These are phyloP conservation scores for Holothuria leucospilota DNA, from an alignment of 53 echinoderm and acorn worm genomes.

Conservation along the genomic window DNA sequence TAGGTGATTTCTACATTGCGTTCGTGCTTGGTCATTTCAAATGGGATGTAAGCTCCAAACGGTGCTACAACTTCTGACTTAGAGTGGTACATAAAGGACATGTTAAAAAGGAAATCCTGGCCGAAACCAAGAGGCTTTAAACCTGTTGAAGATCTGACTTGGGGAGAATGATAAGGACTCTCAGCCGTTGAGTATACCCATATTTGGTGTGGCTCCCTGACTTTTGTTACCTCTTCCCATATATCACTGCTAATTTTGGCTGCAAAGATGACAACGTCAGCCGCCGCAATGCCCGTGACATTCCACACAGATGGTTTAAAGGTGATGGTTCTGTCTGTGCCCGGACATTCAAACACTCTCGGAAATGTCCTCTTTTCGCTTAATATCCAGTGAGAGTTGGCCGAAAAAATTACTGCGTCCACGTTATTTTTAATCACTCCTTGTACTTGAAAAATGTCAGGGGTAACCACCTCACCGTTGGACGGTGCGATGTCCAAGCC, in stretches of 20 bases:
- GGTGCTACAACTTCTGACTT: constrained; percentile 19
- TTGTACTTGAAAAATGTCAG: neutral
- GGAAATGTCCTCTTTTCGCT: neutral
- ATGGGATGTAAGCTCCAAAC: constrained; percentile 19
- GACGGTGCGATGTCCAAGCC: too few relatives aligned
- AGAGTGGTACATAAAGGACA: constrained; percentile 13
- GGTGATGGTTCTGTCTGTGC: constrained; percentile 3
- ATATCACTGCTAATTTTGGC: too few relatives aligned
- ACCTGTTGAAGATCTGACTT: neutral
- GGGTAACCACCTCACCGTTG: too few relatives aligned
- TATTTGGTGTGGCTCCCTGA: neutral
- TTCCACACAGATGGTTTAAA: neutral
- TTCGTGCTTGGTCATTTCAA: neutral
- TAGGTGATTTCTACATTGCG: neutral
- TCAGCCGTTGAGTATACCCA: constrained; percentile 24
- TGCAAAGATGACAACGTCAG: too few relatives aligned
- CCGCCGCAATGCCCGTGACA: too few relatives aligned
- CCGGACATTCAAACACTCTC: neutral
- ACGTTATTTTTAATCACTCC: neutral
- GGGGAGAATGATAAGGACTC: constrained; percentile 15
- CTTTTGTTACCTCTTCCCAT: too few relatives aligned
- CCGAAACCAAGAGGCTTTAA: neutral
- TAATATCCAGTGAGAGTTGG: neutral
- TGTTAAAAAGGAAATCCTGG: neutral
- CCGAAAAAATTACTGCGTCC: neutral